phyloP scores from a whole-genome alignment of 2,797 vertebrate genomes.

The Oceanodroma leucorhoa region DNA sequence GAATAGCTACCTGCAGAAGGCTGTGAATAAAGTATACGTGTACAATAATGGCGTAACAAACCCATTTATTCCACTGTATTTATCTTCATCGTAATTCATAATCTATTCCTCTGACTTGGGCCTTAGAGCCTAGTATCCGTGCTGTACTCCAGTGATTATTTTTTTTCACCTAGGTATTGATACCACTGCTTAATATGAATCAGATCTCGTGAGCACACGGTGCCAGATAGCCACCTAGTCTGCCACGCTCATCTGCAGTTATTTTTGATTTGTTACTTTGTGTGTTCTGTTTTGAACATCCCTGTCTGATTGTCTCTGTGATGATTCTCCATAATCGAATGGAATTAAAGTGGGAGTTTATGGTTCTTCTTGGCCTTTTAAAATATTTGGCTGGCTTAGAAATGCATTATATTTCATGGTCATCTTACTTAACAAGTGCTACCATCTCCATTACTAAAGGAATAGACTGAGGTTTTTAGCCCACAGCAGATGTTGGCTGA shows the following conservation, averaged over 20 bases:
- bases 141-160: not conserved
- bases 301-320: slow-evolving; percentile 6
- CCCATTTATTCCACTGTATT: not conserved
- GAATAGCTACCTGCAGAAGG: not conserved
- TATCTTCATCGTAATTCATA: not conserved
- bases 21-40: not conserved
- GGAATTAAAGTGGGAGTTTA: slow-evolving; percentile 47
- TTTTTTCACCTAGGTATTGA: not conserved
- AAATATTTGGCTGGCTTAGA: slow-evolving; percentile 53
- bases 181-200: not conserved
- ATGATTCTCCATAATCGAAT: not conserved
- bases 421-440: slow-evolving; percentile 43
- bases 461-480: slow-evolving; percentile 24
- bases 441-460: not conserved
- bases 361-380: slow-evolving; percentile 45
- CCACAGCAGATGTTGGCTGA: slow-evolving; percentile 46
- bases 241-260: not conserved
- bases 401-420: slow-evolving; percentile 17
- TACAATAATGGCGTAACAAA: not conserved
- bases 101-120: not conserved
- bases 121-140: not conserved
- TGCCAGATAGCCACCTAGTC: not conserved
- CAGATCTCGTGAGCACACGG: not conserved
- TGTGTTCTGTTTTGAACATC: slow-evolving; percentile 8
- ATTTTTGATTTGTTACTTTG: not conserved